These are phyloP conservation scores for Eurosta solidaginis DNA, from an alignment of 1,140 invertebrate genomes.

Conservation along the genomic window DNA sequence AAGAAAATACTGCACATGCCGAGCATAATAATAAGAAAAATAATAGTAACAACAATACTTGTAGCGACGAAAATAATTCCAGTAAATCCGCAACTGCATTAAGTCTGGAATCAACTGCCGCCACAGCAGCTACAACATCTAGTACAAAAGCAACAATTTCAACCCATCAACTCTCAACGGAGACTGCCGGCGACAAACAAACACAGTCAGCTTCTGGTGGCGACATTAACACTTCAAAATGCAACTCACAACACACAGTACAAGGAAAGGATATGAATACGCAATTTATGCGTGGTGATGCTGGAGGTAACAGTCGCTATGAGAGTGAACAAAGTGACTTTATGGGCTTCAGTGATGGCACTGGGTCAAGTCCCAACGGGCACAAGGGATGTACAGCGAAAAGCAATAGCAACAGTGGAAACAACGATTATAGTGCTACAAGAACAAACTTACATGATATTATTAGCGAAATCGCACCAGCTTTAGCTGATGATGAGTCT, in stretches of 20 bases:
- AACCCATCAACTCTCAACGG: not conserved
- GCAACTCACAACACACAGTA: not conserved
- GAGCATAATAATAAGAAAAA: not conserved
- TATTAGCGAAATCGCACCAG: conserved; percentile 33
- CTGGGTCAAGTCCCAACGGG: not conserved
- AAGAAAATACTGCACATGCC: too few species aligned
- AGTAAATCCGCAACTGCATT: not conserved
- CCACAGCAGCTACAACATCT: too few species aligned
- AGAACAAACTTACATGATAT: conserved; percentile 31
- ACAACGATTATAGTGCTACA: not conserved
- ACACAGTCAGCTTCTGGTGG: not conserved
- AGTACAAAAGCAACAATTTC: not conserved
- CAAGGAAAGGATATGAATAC: not conserved
- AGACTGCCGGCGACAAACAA: not conserved
- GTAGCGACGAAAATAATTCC: not conserved
- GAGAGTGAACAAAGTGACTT: conserved; percentile 10
- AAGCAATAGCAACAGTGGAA: not conserved
- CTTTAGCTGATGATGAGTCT: conserved; percentile 23
- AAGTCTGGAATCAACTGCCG: not conserved
- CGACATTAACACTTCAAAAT: not conserved
- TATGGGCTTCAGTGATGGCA: conserved; percentile 5
- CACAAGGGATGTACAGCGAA: not conserved
- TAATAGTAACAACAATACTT: not conserved
- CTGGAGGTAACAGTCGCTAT: not conserved
- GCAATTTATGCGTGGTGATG: not conserved